These are phyloP conservation scores for Suncus etruscus DNA, from an alignment of 2,113 vertebrate genomes.

Conservation along the genomic window DNA sequence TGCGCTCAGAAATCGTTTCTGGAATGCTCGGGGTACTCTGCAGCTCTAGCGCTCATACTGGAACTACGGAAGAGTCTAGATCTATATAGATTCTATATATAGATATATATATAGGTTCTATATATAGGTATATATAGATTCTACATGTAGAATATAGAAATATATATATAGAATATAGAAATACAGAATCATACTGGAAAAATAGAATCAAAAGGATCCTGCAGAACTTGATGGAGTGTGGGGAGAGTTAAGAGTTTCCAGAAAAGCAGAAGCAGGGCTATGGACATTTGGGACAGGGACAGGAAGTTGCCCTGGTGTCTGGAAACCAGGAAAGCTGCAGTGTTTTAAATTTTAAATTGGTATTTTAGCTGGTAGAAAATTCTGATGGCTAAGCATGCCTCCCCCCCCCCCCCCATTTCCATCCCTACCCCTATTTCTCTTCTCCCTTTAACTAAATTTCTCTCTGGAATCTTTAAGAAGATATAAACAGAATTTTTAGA, in stretches of 20 bases:
- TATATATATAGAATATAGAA: no score
- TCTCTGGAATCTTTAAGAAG: conserved; percentile 63
- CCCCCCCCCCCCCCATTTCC: no score
- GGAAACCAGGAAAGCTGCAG: conserved; percentile 40
- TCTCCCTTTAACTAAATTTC: conserved; percentile 15
- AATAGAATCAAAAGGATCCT: background rate
- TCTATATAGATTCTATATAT: no score
- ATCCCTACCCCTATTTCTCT: no score
- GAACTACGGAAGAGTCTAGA: no score
- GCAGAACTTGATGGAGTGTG: background rate
- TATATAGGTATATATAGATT: no score
- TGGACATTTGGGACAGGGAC: conserved; percentile 58
- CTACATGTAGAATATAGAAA: no score
- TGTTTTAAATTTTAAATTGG: conserved; percentile 67
- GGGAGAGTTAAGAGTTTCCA: background rate
- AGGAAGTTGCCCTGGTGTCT: conserved; percentile 23
- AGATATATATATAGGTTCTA: no score
- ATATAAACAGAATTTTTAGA: conserved; percentile 29
- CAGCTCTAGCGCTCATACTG: no score
- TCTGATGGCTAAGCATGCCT: background rate
- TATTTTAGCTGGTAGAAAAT: conserved; percentile 61
- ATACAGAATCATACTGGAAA: conserved; percentile 17
- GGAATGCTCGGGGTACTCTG: no score
- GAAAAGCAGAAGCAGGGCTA: conserved; percentile 63
- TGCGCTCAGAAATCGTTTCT: no score